These are phyloP conservation scores for Odontesthes bonariensis DNA, from an alignment of 2,113 vertebrate genomes.

Conservation along the genomic window DNA sequence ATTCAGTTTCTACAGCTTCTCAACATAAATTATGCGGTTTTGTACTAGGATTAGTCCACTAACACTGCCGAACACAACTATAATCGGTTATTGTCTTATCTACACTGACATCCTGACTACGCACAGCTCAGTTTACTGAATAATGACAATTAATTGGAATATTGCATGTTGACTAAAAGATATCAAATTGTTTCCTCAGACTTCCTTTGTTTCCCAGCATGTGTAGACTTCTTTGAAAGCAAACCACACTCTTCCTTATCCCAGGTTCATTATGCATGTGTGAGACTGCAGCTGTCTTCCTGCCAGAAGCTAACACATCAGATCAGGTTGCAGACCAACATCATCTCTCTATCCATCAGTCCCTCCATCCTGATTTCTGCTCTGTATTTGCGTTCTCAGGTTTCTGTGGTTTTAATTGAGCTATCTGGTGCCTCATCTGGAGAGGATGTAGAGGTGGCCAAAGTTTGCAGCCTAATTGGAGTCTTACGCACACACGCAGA, in stretches of 20 bases:
- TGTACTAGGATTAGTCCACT: constrained; percentile 13
- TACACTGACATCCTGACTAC: constrained; percentile 13
- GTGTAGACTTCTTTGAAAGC: constrained; percentile 7
- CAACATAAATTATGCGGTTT: not conserved
- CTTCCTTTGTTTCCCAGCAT: not conserved
- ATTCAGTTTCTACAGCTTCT: not conserved
- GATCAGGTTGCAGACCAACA: constrained; percentile 66
- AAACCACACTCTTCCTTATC: not conserved
- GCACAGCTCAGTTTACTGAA: constrained; percentile 5
- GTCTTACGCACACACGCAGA: constrained; percentile 38
- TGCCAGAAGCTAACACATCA: constrained; percentile 68
- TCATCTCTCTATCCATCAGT: constrained; percentile 50
- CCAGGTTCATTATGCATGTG: constrained; percentile 54
- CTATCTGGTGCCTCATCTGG: constrained; percentile 71
- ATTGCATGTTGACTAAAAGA: constrained; percentile 1
- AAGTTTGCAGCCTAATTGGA: constrained; percentile 68
- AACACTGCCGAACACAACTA: not conserved
- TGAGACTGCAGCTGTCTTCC: constrained; percentile 78
- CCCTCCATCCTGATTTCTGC: constrained; percentile 31
- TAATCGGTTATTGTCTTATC: not conserved
- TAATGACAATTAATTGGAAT: not conserved
- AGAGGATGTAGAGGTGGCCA: constrained; percentile 71
- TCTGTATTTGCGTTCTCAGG: constrained; percentile 52
- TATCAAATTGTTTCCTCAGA: not conserved
- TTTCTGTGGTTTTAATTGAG: constrained; percentile 77